Evolutionary conservation across 2,888 invertebrate species (phyloP).

Genomic region (Acanthosoma haemorrhoidale): DNA sequence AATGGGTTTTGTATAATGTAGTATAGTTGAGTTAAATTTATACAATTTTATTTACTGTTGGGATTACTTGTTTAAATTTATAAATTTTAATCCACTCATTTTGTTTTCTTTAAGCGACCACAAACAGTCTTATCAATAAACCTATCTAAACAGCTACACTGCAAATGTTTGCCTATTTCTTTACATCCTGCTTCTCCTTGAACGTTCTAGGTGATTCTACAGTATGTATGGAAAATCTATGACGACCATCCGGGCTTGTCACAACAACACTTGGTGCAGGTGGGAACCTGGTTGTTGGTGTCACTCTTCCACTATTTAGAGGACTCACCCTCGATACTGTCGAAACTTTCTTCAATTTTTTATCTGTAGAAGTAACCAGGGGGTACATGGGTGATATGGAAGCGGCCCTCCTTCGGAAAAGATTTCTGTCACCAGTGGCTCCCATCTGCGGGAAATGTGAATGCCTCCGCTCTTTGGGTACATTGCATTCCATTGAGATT

Average conservation of each 20-base stretch:
- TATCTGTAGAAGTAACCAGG: background rate
- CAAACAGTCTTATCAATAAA: no score
- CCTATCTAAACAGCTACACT: no score
- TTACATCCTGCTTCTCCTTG: background rate
- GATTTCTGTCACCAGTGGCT: background rate
- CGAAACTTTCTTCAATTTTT: constrained; percentile 9
- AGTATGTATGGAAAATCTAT: constrained; percentile 21
- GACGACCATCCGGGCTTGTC: constrained; percentile 33
- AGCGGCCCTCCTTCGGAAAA: constrained; percentile 30
- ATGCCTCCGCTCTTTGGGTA: constrained; percentile 26
- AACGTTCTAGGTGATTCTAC: background rate
- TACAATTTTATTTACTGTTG: no score
- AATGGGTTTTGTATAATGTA: no score
- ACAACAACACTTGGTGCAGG: constrained; percentile 31
- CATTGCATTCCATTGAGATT: constrained; percentile 16
- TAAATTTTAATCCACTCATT: no score
- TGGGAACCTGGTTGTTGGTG: constrained; percentile 11
- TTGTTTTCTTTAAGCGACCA: no score
- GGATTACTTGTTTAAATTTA: no score
- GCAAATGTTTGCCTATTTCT: no score
- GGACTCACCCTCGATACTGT: constrained; percentile 6
- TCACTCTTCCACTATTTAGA: constrained; percentile 30
- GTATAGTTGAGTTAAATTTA: no score
- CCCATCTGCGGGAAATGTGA: constrained; percentile 29
- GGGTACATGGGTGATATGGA: constrained; percentile 32